Conservation (phyloP, 2,888 invertebrate genomes). For the Neelides folsomi region DNA sequence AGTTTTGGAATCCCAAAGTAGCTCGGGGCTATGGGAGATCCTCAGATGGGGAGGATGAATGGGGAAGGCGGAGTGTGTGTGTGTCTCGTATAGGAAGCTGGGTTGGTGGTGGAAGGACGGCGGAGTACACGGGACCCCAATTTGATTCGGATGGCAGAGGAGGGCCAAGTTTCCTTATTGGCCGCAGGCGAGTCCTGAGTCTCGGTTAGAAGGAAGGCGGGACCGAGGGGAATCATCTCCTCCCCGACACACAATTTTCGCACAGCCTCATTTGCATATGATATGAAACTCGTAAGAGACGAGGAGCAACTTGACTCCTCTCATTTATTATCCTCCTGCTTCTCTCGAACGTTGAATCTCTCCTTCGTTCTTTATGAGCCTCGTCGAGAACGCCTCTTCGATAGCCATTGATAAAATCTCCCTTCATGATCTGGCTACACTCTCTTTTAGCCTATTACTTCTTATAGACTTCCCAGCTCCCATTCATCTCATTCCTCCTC, state of each 20-base stretch:
- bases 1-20: background rate
- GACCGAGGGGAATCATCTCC: background rate
- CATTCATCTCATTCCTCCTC: conserved; percentile 5
- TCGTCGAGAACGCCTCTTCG: conserved; percentile 14
- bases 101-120: conserved; percentile 8
- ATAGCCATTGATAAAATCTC: conserved; percentile 21
- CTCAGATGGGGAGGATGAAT: conserved; percentile 5
- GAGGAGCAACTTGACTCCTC: background rate
- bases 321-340: conserved; percentile 1
- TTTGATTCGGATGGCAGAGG: conserved; percentile 23
- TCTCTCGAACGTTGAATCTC: background rate
- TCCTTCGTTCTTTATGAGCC: background rate
- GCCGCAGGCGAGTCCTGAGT: conserved; percentile 19
- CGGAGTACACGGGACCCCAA: conserved; percentile 23
- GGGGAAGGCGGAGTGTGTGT: conserved; percentile 4
- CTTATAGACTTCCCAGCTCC: conserved; percentile 7
- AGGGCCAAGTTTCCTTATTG: conserved; percentile 24
- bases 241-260: conserved; percentile 21
- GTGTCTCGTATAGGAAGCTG: conserved; percentile 1
- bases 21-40: conserved; percentile 12
- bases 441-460: background rate
- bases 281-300: conserved; percentile 9
- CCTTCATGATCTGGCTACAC: background rate
- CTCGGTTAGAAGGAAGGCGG: conserved; percentile 21
- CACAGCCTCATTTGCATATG: conserved; percentile 24